Base-by-base conservation (phyloP, 2,888 invertebrate genomes). In the Fragum sueziense region DNA sequence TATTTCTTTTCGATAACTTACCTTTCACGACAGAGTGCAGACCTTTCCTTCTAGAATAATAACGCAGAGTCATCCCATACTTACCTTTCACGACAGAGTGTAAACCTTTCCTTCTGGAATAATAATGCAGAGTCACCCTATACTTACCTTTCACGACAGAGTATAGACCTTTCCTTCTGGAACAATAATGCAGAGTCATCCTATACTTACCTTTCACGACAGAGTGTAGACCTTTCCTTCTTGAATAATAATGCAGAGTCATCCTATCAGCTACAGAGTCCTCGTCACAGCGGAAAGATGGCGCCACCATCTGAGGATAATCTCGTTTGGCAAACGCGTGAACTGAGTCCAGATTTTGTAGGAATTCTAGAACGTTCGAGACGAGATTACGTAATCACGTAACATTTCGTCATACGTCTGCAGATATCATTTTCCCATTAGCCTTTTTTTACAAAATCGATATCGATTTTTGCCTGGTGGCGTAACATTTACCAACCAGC, bases 141-240 rank as follows among this genome's bases (percentile, higher is more conserved):
- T n/a, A n/a, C n/a, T n/a, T n/a, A 90, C 90, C 90, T 82, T 80
- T 86, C 3, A 90, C 86, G 7, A 90, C 29, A 9, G 85, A 84
- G 57, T 87, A 84, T 52, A 85, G 79, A 4, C 89, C 90, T 68
- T 88, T 82, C 31, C 88, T 72, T 65, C 75, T 67, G 11, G 90
- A 89, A 75, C 88, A 90, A 74, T 89, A 90, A 80, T 90, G 90
- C 6, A 90, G 84, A 7, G 85, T 78, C 85, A 90, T 89, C 69
- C 85, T n/a, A n/a, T n/a, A n/a, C n/a, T n/a, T n/a, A 90, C 90
- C 90, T 82, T 80, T 86, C 3, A 90, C 86, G 7, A 90, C 29
- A 9, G 85, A 84, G 57, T 87, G 85, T 52, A 85, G 79, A 4
- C 89, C 90, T 68, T 88, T 82, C 31, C 88, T 72, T 65, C 75